These are phyloP conservation scores for Chironomus tentans DNA, from an alignment of 2,888 invertebrate species.

Conservation along the genomic window DNA sequence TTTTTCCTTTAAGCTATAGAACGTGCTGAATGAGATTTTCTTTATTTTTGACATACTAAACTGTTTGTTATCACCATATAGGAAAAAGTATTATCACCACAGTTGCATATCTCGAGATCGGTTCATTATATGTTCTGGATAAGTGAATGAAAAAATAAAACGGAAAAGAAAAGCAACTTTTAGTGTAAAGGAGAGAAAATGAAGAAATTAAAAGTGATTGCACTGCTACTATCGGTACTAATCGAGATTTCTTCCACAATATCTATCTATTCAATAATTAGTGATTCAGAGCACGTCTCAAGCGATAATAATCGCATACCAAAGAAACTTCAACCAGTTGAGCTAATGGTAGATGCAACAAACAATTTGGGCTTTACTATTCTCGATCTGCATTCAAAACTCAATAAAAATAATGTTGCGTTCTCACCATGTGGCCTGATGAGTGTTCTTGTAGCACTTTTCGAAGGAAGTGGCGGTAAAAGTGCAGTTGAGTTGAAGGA, in stretches of 20 bases:
- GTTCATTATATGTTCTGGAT: no score
- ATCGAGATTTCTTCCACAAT: constrained; percentile 1
- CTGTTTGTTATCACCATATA: neutral
- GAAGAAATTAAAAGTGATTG: constrained; percentile 24
- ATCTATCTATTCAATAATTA: constrained; percentile 15
- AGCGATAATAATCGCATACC: constrained; percentile 21
- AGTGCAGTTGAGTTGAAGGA: constrained; percentile 63
- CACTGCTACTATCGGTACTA: neutral
- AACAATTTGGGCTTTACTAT: constrained; percentile 64
- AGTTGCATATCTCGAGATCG: neutral
- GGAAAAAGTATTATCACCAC: neutral
- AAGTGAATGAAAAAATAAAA: no score
- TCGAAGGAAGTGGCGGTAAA: constrained; percentile 66
- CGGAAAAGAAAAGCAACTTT: no score
- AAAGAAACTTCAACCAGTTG: constrained; percentile 44
- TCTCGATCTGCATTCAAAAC: constrained; percentile 59
- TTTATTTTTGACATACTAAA: neutral
- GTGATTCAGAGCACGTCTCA: constrained; percentile 8
- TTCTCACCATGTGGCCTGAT: constrained; percentile 76
- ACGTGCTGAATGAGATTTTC: constrained; percentile 15
- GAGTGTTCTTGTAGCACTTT: constrained; percentile 68
- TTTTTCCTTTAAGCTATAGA: neutral
- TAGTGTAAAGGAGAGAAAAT: neutral
- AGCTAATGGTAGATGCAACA: constrained; percentile 70
- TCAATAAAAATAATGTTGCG: constrained; percentile 70